A percentile compares a stretch with the other conserved stretches of the same genome.
phyloP scores from a whole-genome alignment of 2,797 vertebrate genomes.

The Sebastes alutus region DNA sequence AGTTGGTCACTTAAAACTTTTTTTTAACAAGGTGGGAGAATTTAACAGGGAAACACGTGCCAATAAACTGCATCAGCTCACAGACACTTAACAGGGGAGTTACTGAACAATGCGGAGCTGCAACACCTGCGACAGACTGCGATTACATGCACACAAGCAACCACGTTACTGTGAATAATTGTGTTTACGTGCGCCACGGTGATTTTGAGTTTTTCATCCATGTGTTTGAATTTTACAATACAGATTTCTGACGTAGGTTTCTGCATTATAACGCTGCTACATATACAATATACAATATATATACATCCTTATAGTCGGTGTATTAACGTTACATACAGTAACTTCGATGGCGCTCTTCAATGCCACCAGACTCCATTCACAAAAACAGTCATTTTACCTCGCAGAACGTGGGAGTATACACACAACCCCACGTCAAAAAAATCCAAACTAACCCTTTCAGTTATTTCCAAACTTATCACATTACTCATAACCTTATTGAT shows the following conservation, averaged over 20 bases:
- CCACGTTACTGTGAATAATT: background rate
- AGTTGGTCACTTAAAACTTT: slow-evolving; percentile 12
- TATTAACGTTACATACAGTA: too few species aligned
- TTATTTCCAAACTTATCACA: too few species aligned
- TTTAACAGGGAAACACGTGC: background rate
- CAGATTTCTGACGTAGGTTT: background rate
- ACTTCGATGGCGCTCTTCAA: too few species aligned
- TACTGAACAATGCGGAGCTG: background rate
- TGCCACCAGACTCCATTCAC: too few species aligned
- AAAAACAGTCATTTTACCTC: too few species aligned
- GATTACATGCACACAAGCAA: background rate
- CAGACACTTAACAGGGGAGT: background rate
- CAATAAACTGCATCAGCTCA: background rate
- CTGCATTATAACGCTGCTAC: too few species aligned
- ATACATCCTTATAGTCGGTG: too few species aligned
- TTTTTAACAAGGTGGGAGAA: slow-evolving; percentile 27
- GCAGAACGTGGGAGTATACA: too few species aligned
- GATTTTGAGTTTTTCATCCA: background rate
- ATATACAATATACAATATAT: too few species aligned
- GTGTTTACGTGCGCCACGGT: background rate
- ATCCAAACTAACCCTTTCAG: too few species aligned
- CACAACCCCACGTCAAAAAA: too few species aligned
- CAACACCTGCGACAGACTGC: background rate
- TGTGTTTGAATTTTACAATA: background rate
- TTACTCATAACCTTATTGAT: too few species aligned